Conservation (phyloP, 2,113 vertebrate genomes). For the Chaetodon auriga region DNA sequence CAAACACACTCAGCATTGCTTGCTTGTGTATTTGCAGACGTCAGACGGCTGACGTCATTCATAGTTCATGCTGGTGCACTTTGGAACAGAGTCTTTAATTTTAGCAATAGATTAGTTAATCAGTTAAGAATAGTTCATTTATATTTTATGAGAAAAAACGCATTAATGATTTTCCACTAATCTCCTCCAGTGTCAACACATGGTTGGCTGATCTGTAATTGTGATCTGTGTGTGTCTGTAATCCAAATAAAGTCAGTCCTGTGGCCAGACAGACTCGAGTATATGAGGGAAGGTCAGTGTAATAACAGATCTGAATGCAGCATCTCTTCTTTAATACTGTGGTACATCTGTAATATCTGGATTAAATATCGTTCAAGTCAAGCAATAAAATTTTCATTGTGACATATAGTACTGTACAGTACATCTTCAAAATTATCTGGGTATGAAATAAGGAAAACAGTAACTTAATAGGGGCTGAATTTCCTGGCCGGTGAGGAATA, state of each 20-base stretch:
- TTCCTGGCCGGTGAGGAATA: slow-evolving; percentile 33
- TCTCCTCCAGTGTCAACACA: not conserved
- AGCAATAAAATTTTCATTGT: slow-evolving; percentile 38
- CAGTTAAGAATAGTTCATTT: not conserved
- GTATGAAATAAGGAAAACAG: slow-evolving; percentile 13
- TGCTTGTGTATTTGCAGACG: slow-evolving; percentile 3
- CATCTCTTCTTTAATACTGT: not conserved
- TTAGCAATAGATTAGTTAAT: not conserved
- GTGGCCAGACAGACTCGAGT: slow-evolving; percentile 11
- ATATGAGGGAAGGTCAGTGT: not conserved
- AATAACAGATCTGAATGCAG: not conserved
- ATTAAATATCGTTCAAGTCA: slow-evolving; percentile 15
- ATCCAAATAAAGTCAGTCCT: slow-evolving; percentile 17
- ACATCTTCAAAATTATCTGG: slow-evolving; percentile 36
- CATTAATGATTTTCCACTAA: not conserved
- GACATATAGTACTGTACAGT: slow-evolving; percentile 4
- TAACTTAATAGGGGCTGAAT: slow-evolving; percentile 18
- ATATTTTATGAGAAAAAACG: not conserved
- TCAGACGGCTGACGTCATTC: not conserved
- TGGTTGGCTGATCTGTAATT: not conserved
- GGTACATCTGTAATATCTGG: slow-evolving; percentile 11
- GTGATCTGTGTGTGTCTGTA: not conserved
- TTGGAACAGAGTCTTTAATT: not conserved
- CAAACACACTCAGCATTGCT: slow-evolving; percentile 5
- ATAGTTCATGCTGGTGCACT: slow-evolving; percentile 8